These are phyloP conservation scores for Molossus alvarezi DNA, from an alignment of 2,797 vertebrate species.

Conservation along the genomic window DNA sequence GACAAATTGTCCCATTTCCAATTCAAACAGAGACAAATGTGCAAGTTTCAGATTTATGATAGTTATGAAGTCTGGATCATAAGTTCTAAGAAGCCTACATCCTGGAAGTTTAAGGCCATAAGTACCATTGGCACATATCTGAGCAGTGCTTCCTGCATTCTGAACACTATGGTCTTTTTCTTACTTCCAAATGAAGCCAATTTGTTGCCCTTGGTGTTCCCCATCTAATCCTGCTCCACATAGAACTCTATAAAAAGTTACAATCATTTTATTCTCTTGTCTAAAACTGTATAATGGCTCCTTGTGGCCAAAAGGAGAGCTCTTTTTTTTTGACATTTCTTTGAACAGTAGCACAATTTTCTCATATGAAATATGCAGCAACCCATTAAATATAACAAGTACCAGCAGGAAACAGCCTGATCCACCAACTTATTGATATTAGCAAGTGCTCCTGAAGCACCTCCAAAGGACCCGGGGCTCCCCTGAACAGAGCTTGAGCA, in stretches of 20 bases:
- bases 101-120: background rate
- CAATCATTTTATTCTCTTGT: background rate
- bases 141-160: background rate
- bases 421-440: too few relatives aligned
- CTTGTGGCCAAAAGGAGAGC: background rate
- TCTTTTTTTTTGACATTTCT: background rate
- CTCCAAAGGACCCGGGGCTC: background rate
- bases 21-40: background rate
- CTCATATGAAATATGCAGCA: background rate
- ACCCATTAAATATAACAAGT: background rate
- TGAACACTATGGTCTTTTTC: background rate
- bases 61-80: background rate
- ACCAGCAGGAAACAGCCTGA: background rate
- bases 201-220: background rate
- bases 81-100: background rate
- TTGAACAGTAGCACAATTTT: background rate
- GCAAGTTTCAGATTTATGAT: background rate
- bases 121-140: background rate
- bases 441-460: background rate
- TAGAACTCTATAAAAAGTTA: background rate
- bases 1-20: background rate
- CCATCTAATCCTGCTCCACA: background rate
- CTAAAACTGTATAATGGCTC: background rate
- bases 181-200: background rate
- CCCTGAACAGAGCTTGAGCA: background rate